Evolutionary conservation across 2,113 vertebrate genomes (phyloP), one percentile per base, ranked within the genome.

Genomic region (Paradoxurus hermaphroditus): DNA sequence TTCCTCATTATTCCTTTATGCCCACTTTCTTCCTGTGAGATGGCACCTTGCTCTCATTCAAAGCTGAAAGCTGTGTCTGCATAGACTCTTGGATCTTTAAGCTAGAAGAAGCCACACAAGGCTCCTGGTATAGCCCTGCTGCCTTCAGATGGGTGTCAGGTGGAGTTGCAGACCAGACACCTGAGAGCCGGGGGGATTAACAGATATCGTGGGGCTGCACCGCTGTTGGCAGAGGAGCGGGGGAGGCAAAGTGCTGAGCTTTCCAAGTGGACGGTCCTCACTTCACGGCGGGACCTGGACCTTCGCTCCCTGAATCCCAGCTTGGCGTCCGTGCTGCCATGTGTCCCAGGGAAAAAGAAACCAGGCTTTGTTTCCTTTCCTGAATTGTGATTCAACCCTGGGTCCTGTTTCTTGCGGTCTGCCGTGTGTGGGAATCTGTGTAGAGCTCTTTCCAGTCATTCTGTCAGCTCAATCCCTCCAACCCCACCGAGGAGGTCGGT

Each of bases 151-250:
- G 73, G 83, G 53, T 19, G 18, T 65, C 12, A 31, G 46, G 13
- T 5, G 4, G 67, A 23, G 39, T 72, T 79, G 73, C 36, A 62
- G 51, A 88, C 41, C 25, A 72, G 90, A 77, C 23, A 8, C 73
- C 13, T 11, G 83, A 91, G 77, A 65, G 29, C 27, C 8, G 23
- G 3, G 53, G n/a, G 8, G 21, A 16, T 65, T 34, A 4, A n/a
- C 1, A 72, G 83, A 46, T 3, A 3, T 16, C 0, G 1, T 53
- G 82, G 41, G 29, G 49, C 65, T 0, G 1, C 75, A 8, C 27
- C 7, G 51, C 34, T 6, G 15, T 84, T 0, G 0, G 68, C 70
- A 13, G 79, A 41, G 19, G 34, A 23, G 19, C 7, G 0, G 73
- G 65, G 1, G 5, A 27, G 14, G 15, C 39, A 11, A 49, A 34